phyloP scores from a whole-genome alignment of 2,113 vertebrate species.

The Glaucomys volans region DNA sequence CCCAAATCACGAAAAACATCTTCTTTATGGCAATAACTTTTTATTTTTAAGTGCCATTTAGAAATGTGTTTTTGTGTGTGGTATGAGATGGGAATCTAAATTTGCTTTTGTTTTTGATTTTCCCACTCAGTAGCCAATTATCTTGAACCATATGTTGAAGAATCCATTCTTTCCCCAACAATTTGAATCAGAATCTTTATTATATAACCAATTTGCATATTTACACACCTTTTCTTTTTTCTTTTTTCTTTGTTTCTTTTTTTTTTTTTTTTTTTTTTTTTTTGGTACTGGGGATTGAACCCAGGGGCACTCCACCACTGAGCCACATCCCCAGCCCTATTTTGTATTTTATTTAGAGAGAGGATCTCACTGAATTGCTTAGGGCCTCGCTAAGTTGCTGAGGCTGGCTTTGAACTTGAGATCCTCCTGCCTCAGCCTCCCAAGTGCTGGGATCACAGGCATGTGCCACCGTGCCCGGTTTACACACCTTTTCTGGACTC shows the following conservation, averaged over 20 bases:
- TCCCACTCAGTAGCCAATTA: not conserved
- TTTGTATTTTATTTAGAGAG: no score
- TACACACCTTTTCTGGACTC: constrained; percentile 7
- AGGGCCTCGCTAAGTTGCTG: no score
- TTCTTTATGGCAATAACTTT: constrained; percentile 24
- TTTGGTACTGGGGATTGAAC: no score
- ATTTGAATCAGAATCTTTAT: constrained; percentile 12
- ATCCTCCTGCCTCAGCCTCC: no score
- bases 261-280: no score
- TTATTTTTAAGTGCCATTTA: not conserved
- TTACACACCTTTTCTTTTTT: not conserved
- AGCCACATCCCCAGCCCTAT: no score
- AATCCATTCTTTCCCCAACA: not conserved
- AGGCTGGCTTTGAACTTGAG: no score
- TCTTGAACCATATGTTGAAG: constrained; percentile 1
- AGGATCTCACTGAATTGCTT: no score
- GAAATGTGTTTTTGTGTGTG: not conserved
- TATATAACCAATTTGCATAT: not conserved
- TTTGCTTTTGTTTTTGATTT: constrained; percentile 43
- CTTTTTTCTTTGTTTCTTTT: no score
- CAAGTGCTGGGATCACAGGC: no score
- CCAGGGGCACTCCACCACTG: no score
- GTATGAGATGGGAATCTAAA: not conserved
- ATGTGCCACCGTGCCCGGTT: no score
- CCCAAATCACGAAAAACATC: not conserved